Base-by-base conservation (phyloP, 37 sponge, comb jelly and placozoan species). In the Chondrosia reniformis region DNA sequence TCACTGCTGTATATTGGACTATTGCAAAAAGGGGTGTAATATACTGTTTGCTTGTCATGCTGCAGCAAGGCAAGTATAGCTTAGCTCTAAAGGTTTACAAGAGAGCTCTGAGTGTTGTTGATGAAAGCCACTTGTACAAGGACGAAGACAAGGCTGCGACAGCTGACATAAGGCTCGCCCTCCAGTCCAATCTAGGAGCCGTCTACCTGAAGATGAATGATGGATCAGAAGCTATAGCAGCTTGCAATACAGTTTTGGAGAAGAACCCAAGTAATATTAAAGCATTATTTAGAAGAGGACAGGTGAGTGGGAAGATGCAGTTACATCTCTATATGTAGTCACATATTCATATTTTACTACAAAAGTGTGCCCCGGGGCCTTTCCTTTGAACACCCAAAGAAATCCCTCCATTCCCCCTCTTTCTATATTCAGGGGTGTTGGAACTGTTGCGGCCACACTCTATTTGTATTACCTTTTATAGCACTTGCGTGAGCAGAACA, bases 261-360 rank as follows among this genome's bases (percentile, higher is more conserved):
- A 72, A 79, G 9, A 95, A 97, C 59, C 55, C 38, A 0, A 52
- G 30, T 5, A 97, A 97, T 65, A 63, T 94, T 37, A 97, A 97
- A 63, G 95, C 90, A n/a, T 81, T 84, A 36, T 97, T 92, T 67
- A 89, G 98, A 71, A 73, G 80, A 63, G 98, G 95, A 0, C 95
- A 94, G 86, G 94, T 93, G 45, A 64, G 76, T 62, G 39, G 43
- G 66, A 10, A n/a, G n/a, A n/a, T n/a, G n/a, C n/a, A n/a, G n/a
- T n/a, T n/a, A n/a, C n/a, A n/a, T n/a, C n/a, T n/a, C n/a, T n/a
- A n/a, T n/a, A n/a, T n/a, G n/a, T n/a, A n/a, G n/a, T n/a, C n/a
- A n/a, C n/a, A n/a, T n/a, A n/a, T n/a, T n/a, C n/a, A n/a, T n/a
- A n/a, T n/a, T n/a, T n/a, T n/a, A n/a, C n/a, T n/a, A n/a, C n/a